Conservation (phyloP, 1,140 invertebrate genomes). For the Drosophila novamexicana region DNA sequence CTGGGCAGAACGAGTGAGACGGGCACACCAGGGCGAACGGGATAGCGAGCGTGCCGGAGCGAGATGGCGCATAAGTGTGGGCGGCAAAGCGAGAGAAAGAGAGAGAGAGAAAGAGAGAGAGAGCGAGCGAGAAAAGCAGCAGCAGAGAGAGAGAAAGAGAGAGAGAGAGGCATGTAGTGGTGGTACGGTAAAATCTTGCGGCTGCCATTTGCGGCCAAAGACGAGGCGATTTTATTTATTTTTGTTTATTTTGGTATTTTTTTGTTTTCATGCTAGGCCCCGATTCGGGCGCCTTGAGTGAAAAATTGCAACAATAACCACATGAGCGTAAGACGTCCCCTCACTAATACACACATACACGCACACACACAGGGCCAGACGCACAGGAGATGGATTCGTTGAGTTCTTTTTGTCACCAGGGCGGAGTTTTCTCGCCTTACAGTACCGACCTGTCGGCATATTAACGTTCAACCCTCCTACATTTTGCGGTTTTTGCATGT, state of each 20-base stretch:
- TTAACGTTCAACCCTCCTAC: slow-evolving; percentile 66
- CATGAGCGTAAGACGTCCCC: slow-evolving; percentile 45
- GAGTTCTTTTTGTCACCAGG: slow-evolving; percentile 38
- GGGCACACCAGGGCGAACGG: neutral
- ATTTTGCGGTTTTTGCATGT: slow-evolving; percentile 66
- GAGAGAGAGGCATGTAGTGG: slow-evolving; percentile 17
- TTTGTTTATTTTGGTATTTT: neutral
- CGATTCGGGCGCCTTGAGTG: slow-evolving; percentile 45
- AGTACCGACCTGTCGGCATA: slow-evolving; percentile 15
- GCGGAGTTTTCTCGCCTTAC: slow-evolving; percentile 52
- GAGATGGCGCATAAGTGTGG: neutral
- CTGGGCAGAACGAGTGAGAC: neutral
- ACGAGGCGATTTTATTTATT: slow-evolving; percentile 56
- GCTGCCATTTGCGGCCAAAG: slow-evolving; percentile 83
- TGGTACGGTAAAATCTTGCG: slow-evolving; percentile 71
- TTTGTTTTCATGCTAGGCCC: slow-evolving; percentile 10
- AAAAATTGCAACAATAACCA: slow-evolving; percentile 49
- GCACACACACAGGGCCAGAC: slow-evolving; percentile 5
- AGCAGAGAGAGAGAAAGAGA: slow-evolving; percentile 16
- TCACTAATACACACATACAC: slow-evolving; percentile 31
- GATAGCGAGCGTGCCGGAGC: neutral
- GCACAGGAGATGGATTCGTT: slow-evolving; percentile 38
- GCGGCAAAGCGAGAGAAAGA: slow-evolving; percentile 11
- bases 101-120: slow-evolving; percentile 28
- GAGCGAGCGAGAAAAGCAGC: slow-evolving; percentile 6